A percentile compares a stretch with the other conserved stretches of the same genome.
Evolutionary conservation across 2,888 invertebrate species (phyloP).

Genomic region (Isoperla grammatica): DNA sequence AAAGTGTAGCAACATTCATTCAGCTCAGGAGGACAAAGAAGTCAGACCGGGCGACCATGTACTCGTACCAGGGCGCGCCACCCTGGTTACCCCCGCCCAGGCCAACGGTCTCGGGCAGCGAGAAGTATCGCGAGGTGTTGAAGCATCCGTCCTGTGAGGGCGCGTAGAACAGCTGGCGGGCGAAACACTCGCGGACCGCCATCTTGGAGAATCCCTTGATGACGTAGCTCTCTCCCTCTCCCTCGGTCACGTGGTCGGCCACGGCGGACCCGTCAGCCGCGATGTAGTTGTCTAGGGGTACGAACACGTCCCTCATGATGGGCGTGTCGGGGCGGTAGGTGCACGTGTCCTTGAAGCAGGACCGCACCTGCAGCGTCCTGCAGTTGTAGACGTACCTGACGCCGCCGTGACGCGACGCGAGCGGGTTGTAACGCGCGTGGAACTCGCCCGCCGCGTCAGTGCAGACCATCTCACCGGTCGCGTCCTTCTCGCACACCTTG

Average conservation of each 20-base stretch:
- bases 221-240: not conserved
- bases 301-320: not conserved
- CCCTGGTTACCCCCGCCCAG: not conserved
- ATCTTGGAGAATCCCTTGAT: constrained; percentile 5
- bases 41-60: not conserved
- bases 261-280: constrained; percentile 6
- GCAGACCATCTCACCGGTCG: no score
- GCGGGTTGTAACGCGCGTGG: not conserved
- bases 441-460: not conserved
- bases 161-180: not conserved
- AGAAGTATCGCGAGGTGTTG: not conserved
- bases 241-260: not conserved
- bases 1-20: no score
- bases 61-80: not conserved
- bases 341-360: not conserved
- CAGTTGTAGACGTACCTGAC: not conserved
- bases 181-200: constrained; percentile 2
- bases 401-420: not conserved
- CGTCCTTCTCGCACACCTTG: no score
- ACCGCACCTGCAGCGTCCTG: not conserved
- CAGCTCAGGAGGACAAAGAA: constrained; percentile 6
- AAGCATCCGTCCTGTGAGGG: not conserved
- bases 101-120: not conserved
- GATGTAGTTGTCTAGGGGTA: not conserved
- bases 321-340: not conserved